A percentile compares a stretch with the other conserved stretches of the same genome.
phyloP scores from a whole-genome alignment of 2,797 vertebrate species.

The Hydrocynus forskahlii region DNA sequence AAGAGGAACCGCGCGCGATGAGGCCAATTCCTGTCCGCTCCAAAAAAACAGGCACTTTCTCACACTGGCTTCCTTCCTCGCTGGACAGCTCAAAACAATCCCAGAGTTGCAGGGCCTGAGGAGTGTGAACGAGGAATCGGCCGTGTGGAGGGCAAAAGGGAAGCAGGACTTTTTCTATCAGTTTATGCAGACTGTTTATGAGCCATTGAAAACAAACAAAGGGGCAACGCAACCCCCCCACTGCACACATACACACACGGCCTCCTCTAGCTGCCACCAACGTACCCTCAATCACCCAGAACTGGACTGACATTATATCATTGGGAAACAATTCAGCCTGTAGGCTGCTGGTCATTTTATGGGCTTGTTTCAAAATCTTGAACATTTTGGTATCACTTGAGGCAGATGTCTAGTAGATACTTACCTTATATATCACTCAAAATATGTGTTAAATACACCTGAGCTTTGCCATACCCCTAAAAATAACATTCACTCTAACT shows the following conservation, averaged over 20 bases:
- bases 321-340: conserved; percentile 55
- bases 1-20: conserved; percentile 83
- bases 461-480: background rate
- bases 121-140: conserved; percentile 60
- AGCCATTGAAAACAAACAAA: conserved; percentile 71
- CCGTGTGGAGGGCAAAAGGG: conserved; percentile 61
- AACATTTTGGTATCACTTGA: too few relatives aligned
- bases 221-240: conserved; percentile 60
- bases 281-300: conserved; percentile 62
- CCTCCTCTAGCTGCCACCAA: conserved; percentile 54
- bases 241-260: background rate
- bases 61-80: conserved; percentile 85
- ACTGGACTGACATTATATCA: conserved; percentile 61
- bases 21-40: conserved; percentile 84
- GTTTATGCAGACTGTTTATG: conserved; percentile 72
- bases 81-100: conserved; percentile 83
- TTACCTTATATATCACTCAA: too few relatives aligned
- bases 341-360: conserved; percentile 50
- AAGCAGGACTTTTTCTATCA: conserved; percentile 57
- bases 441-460: too few relatives aligned
- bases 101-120: conserved; percentile 67
- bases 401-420: too few relatives aligned
- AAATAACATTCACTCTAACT: background rate
- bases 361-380: conserved; percentile 63
- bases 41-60: conserved; percentile 86